Evolutionary conservation across 2,797 vertebrate genomes (phyloP), one percentile per base, ranked within the genome.

Genomic region (Steatocranus sp.): DNA sequence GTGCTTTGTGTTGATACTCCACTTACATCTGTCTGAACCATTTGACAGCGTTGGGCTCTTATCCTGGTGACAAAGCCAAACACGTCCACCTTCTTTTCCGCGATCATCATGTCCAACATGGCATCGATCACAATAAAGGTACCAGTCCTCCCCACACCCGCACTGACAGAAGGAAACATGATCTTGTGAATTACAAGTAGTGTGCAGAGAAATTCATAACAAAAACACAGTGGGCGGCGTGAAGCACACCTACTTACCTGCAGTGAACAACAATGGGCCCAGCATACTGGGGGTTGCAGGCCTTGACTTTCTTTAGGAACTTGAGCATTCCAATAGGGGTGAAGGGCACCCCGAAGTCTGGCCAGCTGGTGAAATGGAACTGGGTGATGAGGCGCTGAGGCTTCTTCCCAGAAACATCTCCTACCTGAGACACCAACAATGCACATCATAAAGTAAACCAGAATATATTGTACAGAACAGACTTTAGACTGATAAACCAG

Each of bases 311-410:
- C 95, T 99, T 99, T 68, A 99, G 95, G 96, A 99, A 99, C 94
- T 99, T 99, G 46, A 99, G 97, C 98, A 99, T 99, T 68, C 98
- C 98, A 0, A 99, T 99, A 5, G 98, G 98, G 34, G 98, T 99
- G 92, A 99, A 99, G 85, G 98, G 98, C n/a, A 99, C 98, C 78
- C 98, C 98, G 0, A 99, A 99, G 88, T 99, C 98, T 0, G 98
- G 98, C 98, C 98, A 99, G 95, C 98, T 99, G 92, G 98, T 99
- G 92, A 99, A 99, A 93, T 99, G 98, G 94, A 99, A 99, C 94
- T 99, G 98, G 23, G 98, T 99, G 93, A 99, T 97, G 75, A 99
- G 96, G 77, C 98, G 96, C 93, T 98, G 98, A 30, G 98, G 98
- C 91, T 99, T 99, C 94, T 99, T 99, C 85, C 98, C 98, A 2